Evolutionary conservation across 1,140 invertebrate species (phyloP), one percentile per base, ranked within the genome.

Genomic region (Drosophila sucinea): DNA sequence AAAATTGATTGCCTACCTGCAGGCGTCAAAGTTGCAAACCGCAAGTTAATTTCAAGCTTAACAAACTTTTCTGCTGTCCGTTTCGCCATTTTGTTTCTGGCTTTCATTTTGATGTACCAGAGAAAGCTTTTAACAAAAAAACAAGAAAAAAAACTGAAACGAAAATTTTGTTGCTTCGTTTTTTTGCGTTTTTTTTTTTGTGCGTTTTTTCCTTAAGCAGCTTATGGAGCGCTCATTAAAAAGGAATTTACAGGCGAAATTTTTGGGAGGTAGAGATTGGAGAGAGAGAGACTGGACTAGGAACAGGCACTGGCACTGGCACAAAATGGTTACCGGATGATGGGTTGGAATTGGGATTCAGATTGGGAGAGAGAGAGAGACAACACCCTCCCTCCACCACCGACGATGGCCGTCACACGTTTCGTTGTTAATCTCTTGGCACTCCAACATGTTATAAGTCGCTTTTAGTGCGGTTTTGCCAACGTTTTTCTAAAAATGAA

Each of bases 371-470:
- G 40, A 25, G 30, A 35, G 17, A 17, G 17, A 17, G 17, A 17
- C 17, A 17, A 27, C 35, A 3, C 29, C 41, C 30, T 3, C 30
- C 4, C 30, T 30, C 30, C 35, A 11, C 35, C 8, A 38, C 62
- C 56, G 54, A 51, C 10, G 38, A 17, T 41, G 29, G 11, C 7
- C 57, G 51, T 56, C 58, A 66, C 75, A 67, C 63, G 75, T 81
- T 84, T 77, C 70, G 68, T 81, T 79, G 85, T 90, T 90, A 90
- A 90, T 90, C 89, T 86, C 73, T 76, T 91, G 79, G 89, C 89
- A 90, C 89, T 90, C 56, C 89, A 90, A 89, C 89, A 90, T 90
- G 89, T 90, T 90, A 82, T 90, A 90, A 90, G 85, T 89, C 84
- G 84, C 84, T 90, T 90, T 90, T 89, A 89, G 85, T 89, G 85